phyloP scores from a whole-genome alignment of 2,888 invertebrate genomes.

The Yponomeuta evonymella region DNA sequence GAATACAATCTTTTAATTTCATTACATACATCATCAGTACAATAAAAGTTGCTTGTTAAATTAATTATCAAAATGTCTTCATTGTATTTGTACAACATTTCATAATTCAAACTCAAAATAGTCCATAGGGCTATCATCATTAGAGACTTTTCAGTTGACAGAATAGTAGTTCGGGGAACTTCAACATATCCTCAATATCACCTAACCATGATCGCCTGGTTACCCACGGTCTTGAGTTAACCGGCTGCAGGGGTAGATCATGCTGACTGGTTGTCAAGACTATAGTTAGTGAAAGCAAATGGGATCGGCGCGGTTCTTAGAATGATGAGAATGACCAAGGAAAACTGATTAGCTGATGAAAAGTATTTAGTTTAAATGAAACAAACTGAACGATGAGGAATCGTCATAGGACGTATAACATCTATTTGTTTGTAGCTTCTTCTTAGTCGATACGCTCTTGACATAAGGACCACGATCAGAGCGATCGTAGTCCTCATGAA shows the following conservation, averaged over 20 bases:
- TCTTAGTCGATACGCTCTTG: no score
- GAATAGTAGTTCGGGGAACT: neutral
- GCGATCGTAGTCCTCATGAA: no score
- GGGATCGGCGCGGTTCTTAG: neutral
- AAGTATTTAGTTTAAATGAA: no score
- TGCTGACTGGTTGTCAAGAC: neutral
- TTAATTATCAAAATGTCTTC: no score
- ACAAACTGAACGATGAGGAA: no score
- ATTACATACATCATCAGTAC: no score
- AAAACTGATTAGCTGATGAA: neutral
- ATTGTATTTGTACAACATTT: neutral
- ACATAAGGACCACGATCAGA: no score
- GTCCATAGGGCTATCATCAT: neutral
- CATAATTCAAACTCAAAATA: neutral
- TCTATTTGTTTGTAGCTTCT: no score
- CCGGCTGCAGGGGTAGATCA: neutral
- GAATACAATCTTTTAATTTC: no score
- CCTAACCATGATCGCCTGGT: neutral
- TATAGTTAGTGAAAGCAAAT: neutral
- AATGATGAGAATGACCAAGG: neutral
- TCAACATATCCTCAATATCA: neutral
- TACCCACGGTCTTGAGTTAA: neutral
- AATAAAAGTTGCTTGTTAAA: no score
- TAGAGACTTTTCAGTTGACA: neutral
- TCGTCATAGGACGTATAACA: no score